A percentile compares a stretch with the other conserved stretches of the same genome.
These are phyloP conservation scores for Dryobates pubescens DNA, from an alignment of 2,797 vertebrate genomes.

Conservation along the genomic window DNA sequence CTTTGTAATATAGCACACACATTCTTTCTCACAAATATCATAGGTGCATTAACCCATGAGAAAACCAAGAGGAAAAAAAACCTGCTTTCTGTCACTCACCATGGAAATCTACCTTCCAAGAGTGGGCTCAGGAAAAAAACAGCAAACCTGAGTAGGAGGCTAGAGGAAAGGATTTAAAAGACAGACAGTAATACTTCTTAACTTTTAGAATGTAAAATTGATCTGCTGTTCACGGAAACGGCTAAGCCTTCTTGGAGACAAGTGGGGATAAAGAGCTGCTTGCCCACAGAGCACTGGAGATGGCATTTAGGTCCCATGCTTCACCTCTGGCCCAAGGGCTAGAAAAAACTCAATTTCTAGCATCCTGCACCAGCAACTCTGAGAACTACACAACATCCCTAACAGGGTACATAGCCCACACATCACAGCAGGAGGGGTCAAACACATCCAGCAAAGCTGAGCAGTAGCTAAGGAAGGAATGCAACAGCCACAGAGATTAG, in stretches of 20 bases:
- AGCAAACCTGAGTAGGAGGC: not conserved
- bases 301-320: not conserved
- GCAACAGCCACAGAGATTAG: not conserved
- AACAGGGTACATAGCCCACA: not conserved
- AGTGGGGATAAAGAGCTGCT: not conserved
- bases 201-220: not conserved
- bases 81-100: not conserved
- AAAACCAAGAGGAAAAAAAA: not conserved
- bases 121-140: not conserved
- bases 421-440: not conserved
- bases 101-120: not conserved
- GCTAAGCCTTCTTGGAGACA: constrained; percentile 5
- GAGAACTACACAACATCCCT: not conserved
- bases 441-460: not conserved
- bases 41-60: not conserved
- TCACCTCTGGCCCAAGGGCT: not conserved
- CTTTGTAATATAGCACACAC: not conserved
- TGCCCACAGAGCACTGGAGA: not conserved
- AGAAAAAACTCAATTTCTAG: not conserved
- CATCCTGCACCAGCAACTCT: not conserved
- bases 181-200: not conserved
- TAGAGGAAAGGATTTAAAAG: not conserved
- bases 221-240: not conserved
- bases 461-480: not conserved
- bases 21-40: constrained; percentile 18